Percentiles rank a stretch among this genome's conserved stretches.
phyloP scores from a whole-genome alignment of 2,797 vertebrate genomes.

The Enteromius unitaeniatus region DNA sequence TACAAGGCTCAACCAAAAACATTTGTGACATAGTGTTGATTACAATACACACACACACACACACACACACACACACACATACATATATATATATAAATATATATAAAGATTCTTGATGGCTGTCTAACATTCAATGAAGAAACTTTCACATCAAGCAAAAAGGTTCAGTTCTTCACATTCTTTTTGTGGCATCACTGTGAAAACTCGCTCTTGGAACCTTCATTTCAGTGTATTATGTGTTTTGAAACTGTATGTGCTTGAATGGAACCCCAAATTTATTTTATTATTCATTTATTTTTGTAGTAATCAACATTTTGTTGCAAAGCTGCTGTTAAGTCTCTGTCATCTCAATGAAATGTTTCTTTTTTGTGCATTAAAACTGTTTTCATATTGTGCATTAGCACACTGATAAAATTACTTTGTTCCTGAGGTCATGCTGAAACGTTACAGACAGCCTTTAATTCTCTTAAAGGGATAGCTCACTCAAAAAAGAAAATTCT shows the following conservation, averaged over 20 bases:
- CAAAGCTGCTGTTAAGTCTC: not conserved
- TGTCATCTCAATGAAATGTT: not conserved
- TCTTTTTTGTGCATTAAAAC: not conserved
- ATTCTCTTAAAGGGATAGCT: not conserved
- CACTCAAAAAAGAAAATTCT: not conserved
- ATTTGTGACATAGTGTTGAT: not conserved
- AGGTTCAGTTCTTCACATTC: not conserved
- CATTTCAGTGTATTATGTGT: not conserved
- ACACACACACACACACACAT: no score
- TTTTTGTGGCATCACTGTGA: not conserved
- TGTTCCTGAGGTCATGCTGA: not conserved
- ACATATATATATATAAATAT: no score
- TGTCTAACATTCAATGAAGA: not conserved
- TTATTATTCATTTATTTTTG: not conserved
- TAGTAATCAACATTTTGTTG: not conserved
- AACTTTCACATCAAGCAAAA: not conserved
- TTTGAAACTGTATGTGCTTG: not conserved
- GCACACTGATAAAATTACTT: not conserved
- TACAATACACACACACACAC: no score
- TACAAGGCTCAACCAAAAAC: not conserved
- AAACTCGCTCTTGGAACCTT: not conserved
- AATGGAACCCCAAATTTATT: not conserved
- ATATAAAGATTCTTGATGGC: not conserved
- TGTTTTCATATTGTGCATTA: constrained; percentile 3
- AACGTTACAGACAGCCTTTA: not conserved